A percentile compares a stretch with the other conserved stretches of the same genome.
phyloP scores from a whole-genome alignment of 2,888 invertebrate species.

The Yponomeuta evonymella region DNA sequence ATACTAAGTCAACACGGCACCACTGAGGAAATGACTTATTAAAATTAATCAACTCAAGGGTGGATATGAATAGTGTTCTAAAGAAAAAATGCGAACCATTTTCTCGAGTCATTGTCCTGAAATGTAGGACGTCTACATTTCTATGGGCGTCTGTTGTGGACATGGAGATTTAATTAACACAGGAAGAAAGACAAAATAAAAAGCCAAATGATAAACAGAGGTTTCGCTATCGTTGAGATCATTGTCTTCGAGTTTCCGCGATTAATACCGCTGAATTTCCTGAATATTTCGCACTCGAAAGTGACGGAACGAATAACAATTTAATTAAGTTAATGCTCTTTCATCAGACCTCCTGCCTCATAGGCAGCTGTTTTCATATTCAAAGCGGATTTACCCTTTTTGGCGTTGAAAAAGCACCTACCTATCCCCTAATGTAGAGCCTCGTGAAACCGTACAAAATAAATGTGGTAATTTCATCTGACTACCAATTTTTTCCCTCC shows the following conservation, averaged over 20 bases:
- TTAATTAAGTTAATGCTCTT: background rate
- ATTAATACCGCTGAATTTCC: background rate
- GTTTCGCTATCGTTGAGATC: background rate
- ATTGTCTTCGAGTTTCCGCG: background rate
- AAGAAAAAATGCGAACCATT: background rate
- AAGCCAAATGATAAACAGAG: background rate
- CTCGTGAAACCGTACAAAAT: conserved; percentile 47
- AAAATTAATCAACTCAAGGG: conserved; percentile 4
- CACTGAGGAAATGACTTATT: conserved; percentile 28
- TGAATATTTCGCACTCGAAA: background rate
- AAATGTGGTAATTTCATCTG: conserved; percentile 59
- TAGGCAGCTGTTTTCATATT: background rate
- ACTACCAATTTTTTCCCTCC: conserved; percentile 44
- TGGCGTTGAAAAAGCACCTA: conserved; percentile 49
- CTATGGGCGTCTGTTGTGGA: background rate
- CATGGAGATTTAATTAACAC: background rate
- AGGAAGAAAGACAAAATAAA: background rate
- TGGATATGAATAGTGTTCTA: background rate
- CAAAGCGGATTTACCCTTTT: conserved; percentile 13
- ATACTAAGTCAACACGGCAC: conserved; percentile 51
- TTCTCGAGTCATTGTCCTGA: background rate
- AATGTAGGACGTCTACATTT: background rate
- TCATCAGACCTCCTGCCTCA: background rate
- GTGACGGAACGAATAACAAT: background rate
- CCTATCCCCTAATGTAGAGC: conserved; percentile 5